Percentiles rank a stretch among this genome's conserved stretches.
Evolutionary conservation across 2,113 vertebrate species (phyloP).

Genomic region (Apteryx mantelli): DNA sequence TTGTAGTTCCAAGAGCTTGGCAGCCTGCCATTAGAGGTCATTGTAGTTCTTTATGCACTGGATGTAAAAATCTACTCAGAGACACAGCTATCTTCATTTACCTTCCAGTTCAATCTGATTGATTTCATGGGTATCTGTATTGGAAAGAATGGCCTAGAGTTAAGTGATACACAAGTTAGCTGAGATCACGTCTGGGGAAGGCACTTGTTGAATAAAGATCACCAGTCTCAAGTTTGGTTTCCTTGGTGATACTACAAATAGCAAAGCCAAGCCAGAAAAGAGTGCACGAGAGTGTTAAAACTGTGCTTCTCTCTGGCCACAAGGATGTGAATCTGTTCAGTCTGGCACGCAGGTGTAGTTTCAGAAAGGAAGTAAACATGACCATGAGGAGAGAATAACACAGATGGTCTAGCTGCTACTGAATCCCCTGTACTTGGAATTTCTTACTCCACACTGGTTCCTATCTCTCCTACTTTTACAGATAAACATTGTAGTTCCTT

Average conservation of each 20-base stretch:
- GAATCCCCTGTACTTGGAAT: background rate
- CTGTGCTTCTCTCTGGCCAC: background rate
- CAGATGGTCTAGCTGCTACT: background rate
- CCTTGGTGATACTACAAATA: constrained; percentile 50
- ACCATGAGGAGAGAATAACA: background rate
- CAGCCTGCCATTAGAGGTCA: background rate
- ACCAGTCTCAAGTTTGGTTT: constrained; percentile 34
- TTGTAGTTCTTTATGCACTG: background rate
- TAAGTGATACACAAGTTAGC: background rate
- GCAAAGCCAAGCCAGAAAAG: constrained; percentile 18
- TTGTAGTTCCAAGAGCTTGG: constrained; percentile 1
- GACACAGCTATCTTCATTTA: background rate
- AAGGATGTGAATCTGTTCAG: constrained; percentile 1
- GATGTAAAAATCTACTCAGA: background rate
- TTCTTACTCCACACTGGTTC: accelerated
- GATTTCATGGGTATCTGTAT: constrained; percentile 16
- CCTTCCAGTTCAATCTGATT: background rate
- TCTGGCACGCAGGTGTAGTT: constrained; percentile 27
- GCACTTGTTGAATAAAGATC: constrained; percentile 48
- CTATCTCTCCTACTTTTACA: background rate
- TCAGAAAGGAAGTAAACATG: background rate
- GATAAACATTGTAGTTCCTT: background rate
- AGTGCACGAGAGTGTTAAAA: background rate
- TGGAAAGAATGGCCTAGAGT: constrained; percentile 21
- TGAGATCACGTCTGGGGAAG: constrained; percentile 64